A percentile compares a stretch with the other conserved stretches of the same genome.
Evolutionary conservation across 2,113 vertebrate species (phyloP).

Genomic region (Chloropsis cyanopogon): DNA sequence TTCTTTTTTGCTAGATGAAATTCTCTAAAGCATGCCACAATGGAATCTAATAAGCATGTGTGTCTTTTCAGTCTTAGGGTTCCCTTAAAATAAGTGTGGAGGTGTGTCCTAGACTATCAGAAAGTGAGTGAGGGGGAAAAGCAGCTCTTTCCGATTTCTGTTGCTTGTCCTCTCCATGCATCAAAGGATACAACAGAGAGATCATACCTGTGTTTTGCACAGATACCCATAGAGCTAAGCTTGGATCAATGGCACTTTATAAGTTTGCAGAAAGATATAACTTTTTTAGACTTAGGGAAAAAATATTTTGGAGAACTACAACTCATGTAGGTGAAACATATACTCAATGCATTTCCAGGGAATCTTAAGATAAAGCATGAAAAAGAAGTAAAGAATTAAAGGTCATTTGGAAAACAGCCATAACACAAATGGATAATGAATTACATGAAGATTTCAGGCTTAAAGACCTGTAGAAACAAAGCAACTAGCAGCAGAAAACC

Average conservation of each 20-base stretch:
- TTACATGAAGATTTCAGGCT: background rate
- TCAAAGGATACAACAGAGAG: background rate
- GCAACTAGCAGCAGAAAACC: background rate
- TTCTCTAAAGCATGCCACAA: background rate
- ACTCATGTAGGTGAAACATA: background rate
- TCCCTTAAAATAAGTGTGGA: background rate
- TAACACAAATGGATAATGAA: background rate
- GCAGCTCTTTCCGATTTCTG: rapidly evolving
- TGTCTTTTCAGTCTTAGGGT: background rate
- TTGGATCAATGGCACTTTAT: background rate
- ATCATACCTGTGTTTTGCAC: background rate
- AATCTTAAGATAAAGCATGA: background rate
- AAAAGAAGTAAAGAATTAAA: background rate
- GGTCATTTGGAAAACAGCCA: background rate
- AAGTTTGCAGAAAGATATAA: background rate
- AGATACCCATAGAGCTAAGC: background rate
- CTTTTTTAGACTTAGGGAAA: background rate
- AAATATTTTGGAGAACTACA: background rate
- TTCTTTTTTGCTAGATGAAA: background rate
- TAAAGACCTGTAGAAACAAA: background rate
- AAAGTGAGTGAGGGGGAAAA: background rate
- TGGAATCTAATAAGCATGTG: background rate
- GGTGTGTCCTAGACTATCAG: background rate
- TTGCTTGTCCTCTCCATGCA: background rate
- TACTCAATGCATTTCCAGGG: background rate